These are phyloP conservation scores for Agriopis marginaria DNA, from an alignment of 2,888 invertebrate species.

Conservation along the genomic window DNA sequence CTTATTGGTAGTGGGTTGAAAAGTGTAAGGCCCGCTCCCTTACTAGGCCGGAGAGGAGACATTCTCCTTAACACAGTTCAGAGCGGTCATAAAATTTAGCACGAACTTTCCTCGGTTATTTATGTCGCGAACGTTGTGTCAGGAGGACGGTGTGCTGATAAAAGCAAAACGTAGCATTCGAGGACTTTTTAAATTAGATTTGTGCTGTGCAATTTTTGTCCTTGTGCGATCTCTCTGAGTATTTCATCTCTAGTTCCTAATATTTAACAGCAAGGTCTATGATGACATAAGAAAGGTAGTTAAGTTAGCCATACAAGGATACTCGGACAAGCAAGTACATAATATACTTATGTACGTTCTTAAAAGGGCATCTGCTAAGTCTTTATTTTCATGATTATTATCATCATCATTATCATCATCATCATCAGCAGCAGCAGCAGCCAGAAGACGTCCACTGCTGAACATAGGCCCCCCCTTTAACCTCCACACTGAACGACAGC, in stretches of 20 bases:
- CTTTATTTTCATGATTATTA: no score
- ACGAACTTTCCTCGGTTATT: slow-evolving; percentile 4
- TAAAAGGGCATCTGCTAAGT: no score
- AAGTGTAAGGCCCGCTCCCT: no score
- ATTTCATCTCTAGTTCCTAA: neutral
- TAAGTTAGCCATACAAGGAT: no score
- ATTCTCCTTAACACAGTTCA: neutral
- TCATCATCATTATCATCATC: no score
- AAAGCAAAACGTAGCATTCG: slow-evolving; percentile 7
- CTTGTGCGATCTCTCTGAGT: neutral
- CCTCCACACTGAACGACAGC: no score
- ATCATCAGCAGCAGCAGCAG: no score
- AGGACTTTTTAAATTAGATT: neutral
- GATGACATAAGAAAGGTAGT: no score
- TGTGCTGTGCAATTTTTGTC: neutral
- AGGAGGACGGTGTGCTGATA: slow-evolving; percentile 9
- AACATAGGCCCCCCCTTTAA: no score
- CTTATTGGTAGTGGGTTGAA: no score
- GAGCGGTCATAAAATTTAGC: neutral
- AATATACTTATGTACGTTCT: neutral
- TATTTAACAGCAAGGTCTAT: neutral
- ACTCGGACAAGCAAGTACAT: neutral
- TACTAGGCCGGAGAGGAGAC: neutral
- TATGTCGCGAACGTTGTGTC: slow-evolving; percentile 15
- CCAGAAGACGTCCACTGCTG: no score